Conservation (phyloP, 2,113 vertebrate genomes). For the Nycticryphes semicollaris region DNA sequence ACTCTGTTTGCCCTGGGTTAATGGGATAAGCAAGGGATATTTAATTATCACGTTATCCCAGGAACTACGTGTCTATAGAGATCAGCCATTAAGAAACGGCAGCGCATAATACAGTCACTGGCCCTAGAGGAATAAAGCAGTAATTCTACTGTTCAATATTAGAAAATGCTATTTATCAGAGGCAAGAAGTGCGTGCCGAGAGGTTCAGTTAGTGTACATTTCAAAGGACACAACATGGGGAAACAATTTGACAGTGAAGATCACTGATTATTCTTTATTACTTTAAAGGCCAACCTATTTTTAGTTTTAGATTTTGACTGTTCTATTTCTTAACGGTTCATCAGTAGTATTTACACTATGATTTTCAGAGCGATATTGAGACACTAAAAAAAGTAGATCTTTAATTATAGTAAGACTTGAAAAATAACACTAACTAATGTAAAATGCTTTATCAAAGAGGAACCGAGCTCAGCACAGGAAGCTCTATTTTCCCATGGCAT, state of each 20-base stretch:
- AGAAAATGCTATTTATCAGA: not conserved
- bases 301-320: not conserved
- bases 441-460: not conserved
- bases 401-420: not conserved
- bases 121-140: not conserved
- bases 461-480: not conserved
- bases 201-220: not conserved
- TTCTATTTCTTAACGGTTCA: not conserved
- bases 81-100: slow-evolving; percentile 17
- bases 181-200: not conserved
- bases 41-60: slow-evolving; percentile 50
- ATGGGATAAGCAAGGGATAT: slow-evolving; percentile 58
- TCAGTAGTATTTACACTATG: not conserved
- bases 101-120: not conserved
- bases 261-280: not conserved
- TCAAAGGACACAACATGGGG: not conserved
- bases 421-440: not conserved
- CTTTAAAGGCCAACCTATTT: not conserved
- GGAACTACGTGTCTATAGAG: slow-evolving; percentile 51
- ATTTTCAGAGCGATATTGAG: not conserved
- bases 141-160: not conserved
- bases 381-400: not conserved
- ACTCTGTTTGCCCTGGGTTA: slow-evolving; percentile 39
- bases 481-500: not conserved
- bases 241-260: not conserved